A percentile compares a stretch with the other conserved stretches of the same genome.
These are phyloP conservation scores for Drosophila funebris DNA, from an alignment of 1,140 invertebrate species.

Conservation along the genomic window DNA sequence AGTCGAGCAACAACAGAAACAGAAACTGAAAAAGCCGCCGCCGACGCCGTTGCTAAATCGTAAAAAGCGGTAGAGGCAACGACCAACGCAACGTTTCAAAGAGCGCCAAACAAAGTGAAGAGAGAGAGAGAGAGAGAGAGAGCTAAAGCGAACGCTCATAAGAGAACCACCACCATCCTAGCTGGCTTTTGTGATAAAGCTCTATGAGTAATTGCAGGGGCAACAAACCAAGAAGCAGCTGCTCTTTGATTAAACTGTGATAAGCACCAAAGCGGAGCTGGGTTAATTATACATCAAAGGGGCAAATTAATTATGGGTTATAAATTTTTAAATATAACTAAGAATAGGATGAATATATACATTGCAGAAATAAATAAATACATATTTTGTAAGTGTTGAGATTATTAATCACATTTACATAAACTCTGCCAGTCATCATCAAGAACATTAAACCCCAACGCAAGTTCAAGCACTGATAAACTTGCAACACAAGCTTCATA, in stretches of 20 bases:
- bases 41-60: conserved; percentile 21
- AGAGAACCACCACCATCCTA: conserved; percentile 14
- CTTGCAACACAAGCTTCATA: conserved; percentile 46
- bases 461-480: conserved; percentile 59
- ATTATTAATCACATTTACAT: not conserved
- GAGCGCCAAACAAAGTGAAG: not conserved
- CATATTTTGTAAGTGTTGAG: too few species aligned
- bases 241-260: conserved; percentile 6
- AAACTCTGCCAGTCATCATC: not conserved
- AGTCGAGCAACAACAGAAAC: conserved; percentile 40
- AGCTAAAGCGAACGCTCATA: not conserved
- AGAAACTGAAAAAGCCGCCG: conserved; percentile 46
- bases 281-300: not conserved
- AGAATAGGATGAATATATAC: not conserved
- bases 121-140: conserved; percentile 10
- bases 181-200: conserved; percentile 40
- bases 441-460: not conserved
- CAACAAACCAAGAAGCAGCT: conserved; percentile 28
- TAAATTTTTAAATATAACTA: too few species aligned
- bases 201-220: conserved; percentile 33
- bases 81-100: conserved; percentile 27
- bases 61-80: conserved; percentile 42
- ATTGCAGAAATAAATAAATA: too few species aligned
- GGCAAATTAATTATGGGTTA: too few species aligned
- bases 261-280: not conserved